Conservation (phyloP, 2,797 vertebrate genomes). For the Galago senegalensis region DNA sequence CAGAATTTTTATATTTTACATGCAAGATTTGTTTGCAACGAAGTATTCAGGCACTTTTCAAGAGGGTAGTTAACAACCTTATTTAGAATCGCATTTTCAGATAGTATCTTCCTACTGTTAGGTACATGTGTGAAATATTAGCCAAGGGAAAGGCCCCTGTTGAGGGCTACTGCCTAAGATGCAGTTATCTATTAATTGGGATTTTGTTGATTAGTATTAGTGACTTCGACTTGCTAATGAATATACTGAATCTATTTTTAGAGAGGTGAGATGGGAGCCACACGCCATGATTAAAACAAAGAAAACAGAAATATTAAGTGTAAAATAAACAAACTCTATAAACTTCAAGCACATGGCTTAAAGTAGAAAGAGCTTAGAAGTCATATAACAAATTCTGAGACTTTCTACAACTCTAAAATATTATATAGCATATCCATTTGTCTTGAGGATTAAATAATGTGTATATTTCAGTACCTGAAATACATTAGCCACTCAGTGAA, state of each 20-base stretch:
- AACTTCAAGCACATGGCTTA: background rate
- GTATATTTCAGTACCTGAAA: background rate
- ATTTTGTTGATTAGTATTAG: conserved; percentile 45
- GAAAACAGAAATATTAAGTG: conserved; percentile 5
- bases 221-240: conserved; percentile 19
- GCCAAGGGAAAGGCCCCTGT: conserved; percentile 15
- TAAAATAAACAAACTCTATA: background rate
- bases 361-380: conserved; percentile 14
- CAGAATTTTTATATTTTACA: conserved; percentile 88
- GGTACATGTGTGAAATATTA: conserved; percentile 58
- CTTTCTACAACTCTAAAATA: background rate
- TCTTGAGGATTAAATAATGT: background rate
- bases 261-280: background rate
- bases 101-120: conserved; percentile 11
- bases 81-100: conserved; percentile 82
- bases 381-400: background rate
- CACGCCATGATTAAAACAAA: conserved; percentile 9
- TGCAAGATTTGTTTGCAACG: conserved; percentile 88
- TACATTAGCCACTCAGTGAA: background rate
- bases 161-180: background rate
- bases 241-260: background rate
- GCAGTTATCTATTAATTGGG: conserved; percentile 23
- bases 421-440: rapidly evolving
- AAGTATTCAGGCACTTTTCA: conserved; percentile 88
- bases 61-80: conserved; percentile 85